Evolutionary conservation across 2,797 vertebrate genomes (phyloP), one percentile per base, ranked within the genome.

Genomic region (Phoebastria nigripes): DNA sequence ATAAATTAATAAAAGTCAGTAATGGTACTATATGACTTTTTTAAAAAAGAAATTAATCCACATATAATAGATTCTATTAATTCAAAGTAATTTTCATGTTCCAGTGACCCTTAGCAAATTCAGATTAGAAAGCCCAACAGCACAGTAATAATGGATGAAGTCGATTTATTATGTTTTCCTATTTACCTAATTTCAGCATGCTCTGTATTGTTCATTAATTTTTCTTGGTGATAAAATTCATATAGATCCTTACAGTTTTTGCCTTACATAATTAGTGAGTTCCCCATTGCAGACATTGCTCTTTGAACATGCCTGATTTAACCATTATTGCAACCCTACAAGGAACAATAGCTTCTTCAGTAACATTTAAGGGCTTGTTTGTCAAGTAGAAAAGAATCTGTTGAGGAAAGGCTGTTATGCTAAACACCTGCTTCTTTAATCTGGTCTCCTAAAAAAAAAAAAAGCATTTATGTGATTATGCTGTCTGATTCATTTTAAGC

Each of bases 31-130:
- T 58, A 74, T 12, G 8, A 31, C 31, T 46, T n/a, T 47, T 16
- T 55, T 12, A 5, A 10, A 78, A 83, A 63, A 37, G 37, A 84
- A 82, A 82, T 17, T 22, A 82, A 62, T 33, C 46, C 37, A 65
- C 20, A 33, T 25, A 51, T 62, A 89, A 91, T 14, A 88, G 58
- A 94, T 87, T 90, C 42, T 76, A 93, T 91, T 95, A 89, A 93
- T 89, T 85, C 16, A 41, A 39, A 33, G 82, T 80, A 85, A 66
- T 96, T 96, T 96, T 79, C 28, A 5, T 81, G 61, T 96, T 87
- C 26, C 74, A 46, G 54, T 52, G 80, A 89, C 71, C 77, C 78
- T 67, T 71, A 76, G 81, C 66, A 95, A 93, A 92, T 71, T 85
- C 46, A 89, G 58, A 82, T 69, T 79, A 89, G 87, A 91, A 83